Base-by-base conservation (phyloP, 2,888 invertebrate genomes). In the Drosophila glabriapex region DNA sequence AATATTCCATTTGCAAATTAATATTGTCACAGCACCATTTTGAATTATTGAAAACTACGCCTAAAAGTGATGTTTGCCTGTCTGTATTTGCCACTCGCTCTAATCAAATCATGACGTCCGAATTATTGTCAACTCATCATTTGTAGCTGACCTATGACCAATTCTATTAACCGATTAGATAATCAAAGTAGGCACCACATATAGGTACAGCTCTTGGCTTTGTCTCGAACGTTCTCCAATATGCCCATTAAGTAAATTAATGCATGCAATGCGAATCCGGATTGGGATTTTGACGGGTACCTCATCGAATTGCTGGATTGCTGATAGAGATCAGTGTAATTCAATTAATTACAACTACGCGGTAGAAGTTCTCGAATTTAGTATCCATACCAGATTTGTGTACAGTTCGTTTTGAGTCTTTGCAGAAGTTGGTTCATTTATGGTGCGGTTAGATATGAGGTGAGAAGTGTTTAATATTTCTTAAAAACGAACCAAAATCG, bases 211-310 rank as follows among this genome's bases (percentile, higher is more conserved):
- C 31, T 43, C 5, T 33, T 2, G 39, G 4, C 46, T n/a, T 49
- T 52, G 16, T 58, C 43, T 41, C 25, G 10, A 50, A 39, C 16
- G 7, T 53, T 49, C 43, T 56, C 35, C 46, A 46, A 31, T 31
- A 52, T 56, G 72, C 74, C 68, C 69, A 88, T 88, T 85, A 85
- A 22, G 53, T 55, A 73, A 76, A 76, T 81, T 77, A 71, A 55
- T 39, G 37, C 22, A 49, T 54, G 49, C 61, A 65, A 50, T 63
- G 67, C 59, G 33, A 73, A 56, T 53, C 56, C 43, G 35, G 22
- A 63, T 69, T 63, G 46, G 43, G 53, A 37, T 39, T 53, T 14
- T 14, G 39, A 58, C 28, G 31, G 33, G 28, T 0, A 10, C 6
- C 22, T 31, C 39, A 28, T 5, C 12, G 31, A 59, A 22, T 12